Conservation (phyloP, 2,113 vertebrate species). For the Gavia stellata region DNA sequence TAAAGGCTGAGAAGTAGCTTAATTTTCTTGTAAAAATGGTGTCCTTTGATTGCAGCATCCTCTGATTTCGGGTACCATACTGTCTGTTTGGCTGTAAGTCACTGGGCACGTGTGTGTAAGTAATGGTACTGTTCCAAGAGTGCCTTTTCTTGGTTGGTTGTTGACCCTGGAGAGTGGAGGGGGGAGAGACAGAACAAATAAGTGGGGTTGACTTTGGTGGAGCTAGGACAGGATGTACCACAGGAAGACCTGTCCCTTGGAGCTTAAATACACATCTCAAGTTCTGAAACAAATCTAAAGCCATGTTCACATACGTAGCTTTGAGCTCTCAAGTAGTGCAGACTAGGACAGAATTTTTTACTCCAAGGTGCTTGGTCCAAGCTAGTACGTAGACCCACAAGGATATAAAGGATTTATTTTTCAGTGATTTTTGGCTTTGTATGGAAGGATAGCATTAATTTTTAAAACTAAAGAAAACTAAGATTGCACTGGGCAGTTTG, state of each 20-base stretch:
- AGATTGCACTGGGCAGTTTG: neutral
- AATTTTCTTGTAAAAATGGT: neutral
- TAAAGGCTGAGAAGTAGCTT: neutral
- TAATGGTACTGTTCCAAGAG: neutral
- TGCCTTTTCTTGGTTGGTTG: neutral
- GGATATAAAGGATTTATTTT: neutral
- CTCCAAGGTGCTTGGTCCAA: neutral
- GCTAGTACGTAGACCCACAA: neutral
- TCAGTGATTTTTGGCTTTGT: neutral
- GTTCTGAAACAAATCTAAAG: neutral
- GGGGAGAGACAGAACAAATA: neutral
- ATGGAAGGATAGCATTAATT: neutral
- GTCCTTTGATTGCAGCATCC: neutral
- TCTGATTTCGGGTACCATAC: neutral
- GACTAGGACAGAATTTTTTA: neutral
- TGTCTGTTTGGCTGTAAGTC: neutral
- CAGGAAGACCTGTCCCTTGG: neutral
- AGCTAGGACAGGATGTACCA: neutral
- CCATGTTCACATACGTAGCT: neutral
- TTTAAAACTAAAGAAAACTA: neutral
- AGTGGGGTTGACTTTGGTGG: neutral
- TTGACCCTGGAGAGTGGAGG: neutral
- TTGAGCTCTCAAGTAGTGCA: neutral
- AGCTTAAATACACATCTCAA: neutral
- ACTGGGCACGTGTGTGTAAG: fast-evolving